A percentile compares a stretch with the other conserved stretches of the same genome.
Conservation (phyloP, 2,888 invertebrate species). For the Villa cingulata region DNA sequence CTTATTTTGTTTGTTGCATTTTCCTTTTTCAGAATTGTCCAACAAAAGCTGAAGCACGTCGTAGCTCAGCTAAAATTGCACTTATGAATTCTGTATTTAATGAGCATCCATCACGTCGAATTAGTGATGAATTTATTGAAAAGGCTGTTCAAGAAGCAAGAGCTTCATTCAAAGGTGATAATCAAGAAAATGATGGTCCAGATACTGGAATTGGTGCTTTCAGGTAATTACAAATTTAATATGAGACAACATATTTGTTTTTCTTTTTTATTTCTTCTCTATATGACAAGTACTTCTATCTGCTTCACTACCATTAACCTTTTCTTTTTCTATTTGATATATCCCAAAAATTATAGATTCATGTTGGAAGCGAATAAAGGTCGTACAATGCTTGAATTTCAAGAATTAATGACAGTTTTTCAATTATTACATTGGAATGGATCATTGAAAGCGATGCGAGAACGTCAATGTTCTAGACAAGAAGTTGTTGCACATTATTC, state of each 20-base stretch:
- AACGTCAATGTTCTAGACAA: conserved; percentile 85
- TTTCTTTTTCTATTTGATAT: not conserved
- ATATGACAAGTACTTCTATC: too few relatives aligned
- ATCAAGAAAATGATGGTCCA: conserved; percentile 50
- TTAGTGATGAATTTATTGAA: conserved; percentile 87
- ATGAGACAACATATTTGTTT: not conserved
- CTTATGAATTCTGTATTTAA: conserved; percentile 95
- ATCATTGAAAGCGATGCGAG: conserved; percentile 88
- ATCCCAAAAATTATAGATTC: conserved; percentile 44
- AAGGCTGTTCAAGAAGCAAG: conserved; percentile 87
- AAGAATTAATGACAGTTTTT: conserved; percentile 95
- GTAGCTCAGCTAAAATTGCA: conserved; percentile 90
- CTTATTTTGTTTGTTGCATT: not conserved
- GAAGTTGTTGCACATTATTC: conserved; percentile 90
- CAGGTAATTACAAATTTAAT: conserved; percentile 32
- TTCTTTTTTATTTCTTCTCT: too few relatives aligned
- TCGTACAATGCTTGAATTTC: conserved; percentile 89
- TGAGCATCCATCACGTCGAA: conserved; percentile 83
- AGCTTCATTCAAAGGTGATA: conserved; percentile 61
- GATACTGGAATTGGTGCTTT: conserved; percentile 61
- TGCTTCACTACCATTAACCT: not conserved
- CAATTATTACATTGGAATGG: conserved; percentile 94
- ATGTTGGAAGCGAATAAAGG: conserved; percentile 74
- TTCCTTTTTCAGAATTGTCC: conserved; percentile 61
- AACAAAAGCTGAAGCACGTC: conserved; percentile 85